Evolutionary conservation across 1,140 invertebrate species (phyloP), one percentile per base, ranked within the genome.

Genomic region (Brachionus koreanus): DNA sequence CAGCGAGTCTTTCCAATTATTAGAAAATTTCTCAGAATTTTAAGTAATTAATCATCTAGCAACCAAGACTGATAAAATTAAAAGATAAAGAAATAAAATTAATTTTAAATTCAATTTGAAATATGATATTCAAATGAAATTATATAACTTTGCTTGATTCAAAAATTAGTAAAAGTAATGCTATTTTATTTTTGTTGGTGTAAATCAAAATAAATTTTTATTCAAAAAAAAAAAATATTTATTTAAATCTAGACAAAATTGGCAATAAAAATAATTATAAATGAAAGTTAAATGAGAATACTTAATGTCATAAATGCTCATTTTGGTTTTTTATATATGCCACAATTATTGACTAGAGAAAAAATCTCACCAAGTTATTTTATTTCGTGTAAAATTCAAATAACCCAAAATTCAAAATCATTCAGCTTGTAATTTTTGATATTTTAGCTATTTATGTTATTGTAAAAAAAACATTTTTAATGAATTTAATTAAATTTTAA

Each of bases 301-400:
- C 19, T 57, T 57, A 57, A 57, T 57, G 49, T 57, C 49, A 57
- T 19, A 57, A 57, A 57, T 57, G 49, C 19, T 57, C 49, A 57
- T 57, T 57, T 57, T 19, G 9, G 29, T 29, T 29, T 57, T 57
- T 42, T 42, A 3, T 42, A 42, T 10, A 42, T 57, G 49, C 19
- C 9, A 57, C 19, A 19, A 57, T 57, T 57, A 57, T 57, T 57
- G 49, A 16, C 49, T 57, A 57, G 49, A 57, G 49, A 19, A 57
- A 16, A 57, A 57, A 57, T 57, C 49, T 57, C 49, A 57, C 19
- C 49, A 57, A 57, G 16, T 57, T 57, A 19, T 57, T 57, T 57
- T 57, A 57, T 57, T 57, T 57, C 49, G 49, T 57, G 49, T 57
- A 57, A 57, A 57, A 57, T 57, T 57, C 19, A 57, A 57, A 57